Conservation (phyloP, 2,888 invertebrate species). For the Saturnia japonica region DNA sequence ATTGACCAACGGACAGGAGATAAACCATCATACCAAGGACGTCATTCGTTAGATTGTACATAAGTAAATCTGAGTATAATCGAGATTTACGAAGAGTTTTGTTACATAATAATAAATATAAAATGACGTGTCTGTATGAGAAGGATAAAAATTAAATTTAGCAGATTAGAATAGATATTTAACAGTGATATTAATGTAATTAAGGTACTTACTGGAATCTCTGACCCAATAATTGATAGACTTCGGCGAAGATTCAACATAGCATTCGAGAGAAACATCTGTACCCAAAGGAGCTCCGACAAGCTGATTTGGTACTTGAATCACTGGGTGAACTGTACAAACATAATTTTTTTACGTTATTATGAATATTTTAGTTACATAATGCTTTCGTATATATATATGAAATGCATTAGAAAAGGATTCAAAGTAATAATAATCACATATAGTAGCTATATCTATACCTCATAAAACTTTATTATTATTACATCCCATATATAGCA, state of each 20-base stretch:
- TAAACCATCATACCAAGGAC: neutral
- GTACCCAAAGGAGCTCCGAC: conserved; percentile 94
- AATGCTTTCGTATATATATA: neutral
- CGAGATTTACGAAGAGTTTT: neutral
- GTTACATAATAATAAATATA: neutral
- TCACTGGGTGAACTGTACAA: conserved; percentile 92
- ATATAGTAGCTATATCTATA: too few species aligned
- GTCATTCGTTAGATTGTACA: neutral
- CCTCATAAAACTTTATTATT: too few species aligned
- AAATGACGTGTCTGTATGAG: too few species aligned
- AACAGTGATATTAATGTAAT: neutral
- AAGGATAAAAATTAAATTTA: too few species aligned
- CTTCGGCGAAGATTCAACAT: conserved; percentile 94
- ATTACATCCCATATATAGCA: too few species aligned
- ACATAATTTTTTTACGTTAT: conserved; percentile 20
- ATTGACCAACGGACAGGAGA: conserved; percentile 36
- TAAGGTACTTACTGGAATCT: conserved; percentile 87
- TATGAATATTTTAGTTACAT: conserved; percentile 2
- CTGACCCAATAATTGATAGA: conserved; percentile 95
- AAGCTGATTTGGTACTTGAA: conserved; percentile 95
- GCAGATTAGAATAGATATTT: neutral
- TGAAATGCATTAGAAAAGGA: neutral
- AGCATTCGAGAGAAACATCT: conserved; percentile 93
- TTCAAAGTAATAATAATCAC: too few species aligned
- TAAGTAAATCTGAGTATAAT: neutral